phyloP scores from a whole-genome alignment of 2,113 vertebrate species.

The Lutjanus erythropterus region DNA sequence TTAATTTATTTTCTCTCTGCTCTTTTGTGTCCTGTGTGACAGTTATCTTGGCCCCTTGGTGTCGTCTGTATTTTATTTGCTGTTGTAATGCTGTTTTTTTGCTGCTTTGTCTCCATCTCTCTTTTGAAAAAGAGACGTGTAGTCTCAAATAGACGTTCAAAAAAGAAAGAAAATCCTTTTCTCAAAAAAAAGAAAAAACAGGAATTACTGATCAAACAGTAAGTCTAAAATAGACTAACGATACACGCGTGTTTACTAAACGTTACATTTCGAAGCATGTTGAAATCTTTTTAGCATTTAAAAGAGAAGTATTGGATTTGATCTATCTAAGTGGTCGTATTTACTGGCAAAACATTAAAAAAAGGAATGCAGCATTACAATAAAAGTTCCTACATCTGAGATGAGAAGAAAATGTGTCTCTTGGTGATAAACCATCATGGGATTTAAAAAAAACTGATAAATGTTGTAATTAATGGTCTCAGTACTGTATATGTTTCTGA shows the following conservation, averaged over 20 bases:
- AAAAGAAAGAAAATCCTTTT: not conserved
- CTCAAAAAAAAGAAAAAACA: not conserved
- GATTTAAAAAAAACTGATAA: no score
- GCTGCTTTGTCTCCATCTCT: not conserved
- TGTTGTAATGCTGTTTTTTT: not conserved
- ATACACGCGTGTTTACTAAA: not conserved
- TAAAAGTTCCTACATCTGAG: not conserved
- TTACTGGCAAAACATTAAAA: not conserved
- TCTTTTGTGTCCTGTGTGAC: not conserved
- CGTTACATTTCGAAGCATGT: not conserved
- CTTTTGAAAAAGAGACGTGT: no score
- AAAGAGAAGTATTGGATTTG: not conserved
- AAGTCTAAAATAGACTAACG: not conserved
- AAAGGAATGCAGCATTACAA: no score
- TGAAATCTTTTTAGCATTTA: not conserved
- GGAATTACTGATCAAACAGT: not conserved
- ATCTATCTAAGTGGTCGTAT: not conserved
- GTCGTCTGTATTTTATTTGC: slow-evolving; percentile 12
- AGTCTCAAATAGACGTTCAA: not conserved
- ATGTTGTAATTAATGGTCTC: no score
- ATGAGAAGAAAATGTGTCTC: not conserved
- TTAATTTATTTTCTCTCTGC: not conserved
- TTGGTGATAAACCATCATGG: no score
- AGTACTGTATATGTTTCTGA: not conserved
- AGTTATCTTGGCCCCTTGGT: not conserved